A percentile compares a stretch with the other conserved stretches of the same genome.
These are phyloP conservation scores for Charanyca ferruginea DNA, from an alignment of 2,888 invertebrate genomes.

Conservation along the genomic window DNA sequence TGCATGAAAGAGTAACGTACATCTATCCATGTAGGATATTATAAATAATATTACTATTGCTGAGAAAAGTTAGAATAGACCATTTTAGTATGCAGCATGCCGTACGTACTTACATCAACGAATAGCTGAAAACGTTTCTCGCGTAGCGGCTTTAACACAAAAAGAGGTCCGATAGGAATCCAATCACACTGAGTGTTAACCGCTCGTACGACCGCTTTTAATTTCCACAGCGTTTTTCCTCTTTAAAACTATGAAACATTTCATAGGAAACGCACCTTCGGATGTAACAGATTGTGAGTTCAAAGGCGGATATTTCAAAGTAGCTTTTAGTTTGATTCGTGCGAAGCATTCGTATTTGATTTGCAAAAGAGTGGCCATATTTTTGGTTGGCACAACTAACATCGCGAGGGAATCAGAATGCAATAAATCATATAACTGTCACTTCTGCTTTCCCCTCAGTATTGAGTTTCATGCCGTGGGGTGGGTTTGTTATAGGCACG, in stretches of 20 bases:
- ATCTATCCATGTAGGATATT: no score
- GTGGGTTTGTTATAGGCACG: conserved; percentile 10
- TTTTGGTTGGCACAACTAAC: conserved; percentile 1
- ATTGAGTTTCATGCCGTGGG: conserved; percentile 38
- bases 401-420: conserved; percentile 43
- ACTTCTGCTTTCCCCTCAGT: conserved; percentile 33
- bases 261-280: conserved; percentile 20
- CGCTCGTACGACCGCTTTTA: conserved; percentile 14
- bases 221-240: conserved; percentile 5
- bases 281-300: conserved; percentile 19
- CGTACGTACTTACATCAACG: background rate
- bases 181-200: conserved; percentile 43
- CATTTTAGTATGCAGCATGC: conserved; percentile 2
- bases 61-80: no score
- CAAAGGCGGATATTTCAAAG: conserved; percentile 1
- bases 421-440: conserved; percentile 47
- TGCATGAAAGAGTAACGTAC: no score
- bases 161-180: conserved; percentile 23
- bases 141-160: conserved; percentile 24
- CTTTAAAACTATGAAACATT: conserved; percentile 40
- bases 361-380: conserved; percentile 2
- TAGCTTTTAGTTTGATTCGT: background rate
- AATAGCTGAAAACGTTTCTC: conserved; percentile 10
- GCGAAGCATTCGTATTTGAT: background rate
- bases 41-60: no score